Base-by-base conservation (phyloP, 2,113 vertebrate species). In the Triplophysa tibetana region DNA sequence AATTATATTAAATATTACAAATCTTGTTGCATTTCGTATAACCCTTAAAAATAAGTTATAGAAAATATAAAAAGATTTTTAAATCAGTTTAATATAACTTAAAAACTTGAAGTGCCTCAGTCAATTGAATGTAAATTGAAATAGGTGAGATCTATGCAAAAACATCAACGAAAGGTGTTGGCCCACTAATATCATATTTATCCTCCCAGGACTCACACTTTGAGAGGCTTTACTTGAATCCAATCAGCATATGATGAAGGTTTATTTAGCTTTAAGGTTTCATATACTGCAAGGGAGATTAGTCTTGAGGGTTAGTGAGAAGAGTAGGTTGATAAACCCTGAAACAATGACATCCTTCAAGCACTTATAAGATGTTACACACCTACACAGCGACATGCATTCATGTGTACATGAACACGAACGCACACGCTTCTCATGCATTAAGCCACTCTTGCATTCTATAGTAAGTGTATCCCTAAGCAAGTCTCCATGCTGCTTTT, bases 401-500 rank as follows among this genome's bases (percentile, higher is more conserved):
- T 50, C 43, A 69, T 52, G 21, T 48, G 48, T 10, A 52, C 4
- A 8, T 33, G 9, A n/a, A 64, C 45, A 45, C 21, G 68, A 43
- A 70, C 45, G 41, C 41, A 43, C 54, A 70, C 38, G 45, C 24
- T 66, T 75, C 26, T 48, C 56, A 66, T 81, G 45, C 70, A 78
- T 81, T 74, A 33, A 81, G 66, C 41, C 12, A 11, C 2, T 56
- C 33, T 33, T 81, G 70, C 38, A 3, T 52, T 69, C 63, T 54
- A 45, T 70, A 68, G 45, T 12, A 12, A 65, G 60, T 38, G 54
- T 65, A 43, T 76, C 81, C 78, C 33, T 29, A 38, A 75, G 52
- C 70, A 63, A 67, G 45, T 65, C 74, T 65, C 17, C 61, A 65
- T 23, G 74, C 62, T 56, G 41, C 66, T 84, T 76, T 50, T 81